These are phyloP conservation scores for Acronicta psi DNA, from an alignment of 2,888 invertebrate species.

Conservation along the genomic window DNA sequence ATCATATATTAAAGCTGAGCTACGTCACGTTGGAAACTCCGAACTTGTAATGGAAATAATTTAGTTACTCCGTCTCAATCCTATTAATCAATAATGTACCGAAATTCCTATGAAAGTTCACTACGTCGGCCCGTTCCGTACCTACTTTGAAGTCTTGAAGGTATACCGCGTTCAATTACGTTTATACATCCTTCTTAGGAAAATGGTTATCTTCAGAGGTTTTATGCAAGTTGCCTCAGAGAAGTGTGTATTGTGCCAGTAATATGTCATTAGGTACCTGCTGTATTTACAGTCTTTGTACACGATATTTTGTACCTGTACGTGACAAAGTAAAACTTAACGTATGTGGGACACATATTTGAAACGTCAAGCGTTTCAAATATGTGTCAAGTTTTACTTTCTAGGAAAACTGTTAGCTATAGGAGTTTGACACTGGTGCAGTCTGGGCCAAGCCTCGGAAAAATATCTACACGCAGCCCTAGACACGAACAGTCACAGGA, in stretches of 20 bases:
- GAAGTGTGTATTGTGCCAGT: constrained; percentile 30
- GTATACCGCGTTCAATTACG: neutral
- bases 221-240: constrained; percentile 6
- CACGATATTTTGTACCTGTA: constrained; percentile 43
- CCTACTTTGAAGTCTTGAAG: neutral
- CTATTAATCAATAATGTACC: constrained; percentile 28
- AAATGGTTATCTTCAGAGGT: constrained; percentile 12
- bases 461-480: constrained; percentile 10
- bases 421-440: constrained; percentile 27
- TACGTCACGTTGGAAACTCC: constrained; percentile 25
- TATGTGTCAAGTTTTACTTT: constrained; percentile 24
- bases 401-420: constrained; percentile 22
- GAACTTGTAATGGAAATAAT: constrained; percentile 22
- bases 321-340: too few species aligned
- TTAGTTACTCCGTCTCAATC: constrained; percentile 24
- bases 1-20: constrained; percentile 21
- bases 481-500: constrained; percentile 21
- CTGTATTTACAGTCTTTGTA: constrained; percentile 35
- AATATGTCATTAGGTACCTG: constrained; percentile 34
- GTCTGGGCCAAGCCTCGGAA: constrained; percentile 17
- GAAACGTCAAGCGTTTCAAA: constrained; percentile 41
- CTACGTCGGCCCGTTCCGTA: constrained; percentile 1
- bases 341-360: too few species aligned
- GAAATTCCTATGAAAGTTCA: constrained; percentile 5
- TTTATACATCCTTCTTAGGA: constrained; percentile 1